Percentiles rank a stretch among this genome's conserved stretches.
phyloP scores from a whole-genome alignment of 2,888 invertebrate species.

The Agrochola lychnidis region DNA sequence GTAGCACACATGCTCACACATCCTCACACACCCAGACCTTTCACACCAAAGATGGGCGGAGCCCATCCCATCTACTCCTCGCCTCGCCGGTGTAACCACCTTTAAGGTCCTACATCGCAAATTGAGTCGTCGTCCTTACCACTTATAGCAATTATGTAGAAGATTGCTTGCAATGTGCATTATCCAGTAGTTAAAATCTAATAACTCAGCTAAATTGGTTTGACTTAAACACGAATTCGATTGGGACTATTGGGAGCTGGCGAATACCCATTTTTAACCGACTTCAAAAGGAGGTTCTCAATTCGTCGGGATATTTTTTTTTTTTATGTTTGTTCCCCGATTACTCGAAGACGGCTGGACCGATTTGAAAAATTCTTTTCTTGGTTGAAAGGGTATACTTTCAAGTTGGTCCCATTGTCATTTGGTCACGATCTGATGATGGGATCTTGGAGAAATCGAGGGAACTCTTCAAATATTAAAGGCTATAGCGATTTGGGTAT shows the following conservation, averaged over 20 bases:
- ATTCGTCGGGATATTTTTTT: too few species aligned
- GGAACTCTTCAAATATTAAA: too few species aligned
- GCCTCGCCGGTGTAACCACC: not conserved
- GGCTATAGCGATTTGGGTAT: too few species aligned
- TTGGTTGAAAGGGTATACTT: too few species aligned
- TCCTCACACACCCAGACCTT: not conserved
- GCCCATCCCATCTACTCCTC: not conserved
- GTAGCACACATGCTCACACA: too few species aligned
- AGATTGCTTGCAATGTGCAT: not conserved
- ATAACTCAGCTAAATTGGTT: not conserved
- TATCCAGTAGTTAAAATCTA: not conserved
- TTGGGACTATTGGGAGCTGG: not conserved
- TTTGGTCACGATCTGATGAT: too few species aligned
- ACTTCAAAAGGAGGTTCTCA: too few species aligned
- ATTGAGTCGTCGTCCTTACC: slow-evolving; percentile 5
- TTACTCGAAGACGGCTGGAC: too few species aligned
- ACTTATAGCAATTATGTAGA: not conserved
- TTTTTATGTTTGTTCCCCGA: too few species aligned
- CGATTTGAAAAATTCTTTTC: too few species aligned
- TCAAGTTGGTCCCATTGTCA: too few species aligned
- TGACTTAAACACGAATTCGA: not conserved
- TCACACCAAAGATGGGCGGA: not conserved
- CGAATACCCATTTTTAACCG: not conserved
- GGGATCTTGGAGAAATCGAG: too few species aligned
- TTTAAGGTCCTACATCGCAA: not conserved